Base-by-base conservation (phyloP, 2,888 invertebrate genomes). In the Noctua comes region DNA sequence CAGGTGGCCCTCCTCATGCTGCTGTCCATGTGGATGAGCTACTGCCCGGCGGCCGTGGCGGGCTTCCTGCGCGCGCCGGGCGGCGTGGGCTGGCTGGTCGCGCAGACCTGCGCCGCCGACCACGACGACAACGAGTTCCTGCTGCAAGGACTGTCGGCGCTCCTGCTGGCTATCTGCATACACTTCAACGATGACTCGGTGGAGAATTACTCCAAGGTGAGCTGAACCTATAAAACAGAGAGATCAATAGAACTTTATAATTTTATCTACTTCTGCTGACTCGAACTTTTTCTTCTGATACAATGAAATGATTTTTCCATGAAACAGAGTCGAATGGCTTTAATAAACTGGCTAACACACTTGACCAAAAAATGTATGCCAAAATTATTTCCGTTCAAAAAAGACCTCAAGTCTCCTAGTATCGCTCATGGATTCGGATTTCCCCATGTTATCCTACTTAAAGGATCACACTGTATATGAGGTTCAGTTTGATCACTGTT, bases 61-160 rank as follows among this genome's bases (percentile, higher is more conserved):
- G 97, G 98, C 18, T 98, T 99, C 92, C 97, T 99, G 36, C 97
- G 97, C 64, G 98, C 98, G 73, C 97, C 98, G 5, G 98, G 98
- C 40, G 98, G 98, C 43, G 98, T 99, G 91, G 98, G 99, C 54
- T 99, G 98, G 97, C 97, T 99, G 73, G 98, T 98, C 5, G 98
- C 98, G 48, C 98, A 98, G 96, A 97, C 98, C 2, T 97, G 98
- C 87, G 98, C 98, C 79, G 98, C 97, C 90, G 99, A 99, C 89
- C 98, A 98, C 82, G 99, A 99, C 93, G 98, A 99, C 88, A 98
- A 98, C 93, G 99, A 99, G 93, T 98, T 98, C 91, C 96, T 99
- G 43, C 97, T 99, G 62, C 95, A 95, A 92, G 99, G 99, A 5
- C 97, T 99, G 86, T 98, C 98, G 92, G 99, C 99, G 2, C 99